Percentiles rank a stretch among this genome's conserved stretches.
Evolutionary conservation across 2,113 vertebrate genomes (phyloP).

Genomic region (Hypocryptadius cinnamomeus): DNA sequence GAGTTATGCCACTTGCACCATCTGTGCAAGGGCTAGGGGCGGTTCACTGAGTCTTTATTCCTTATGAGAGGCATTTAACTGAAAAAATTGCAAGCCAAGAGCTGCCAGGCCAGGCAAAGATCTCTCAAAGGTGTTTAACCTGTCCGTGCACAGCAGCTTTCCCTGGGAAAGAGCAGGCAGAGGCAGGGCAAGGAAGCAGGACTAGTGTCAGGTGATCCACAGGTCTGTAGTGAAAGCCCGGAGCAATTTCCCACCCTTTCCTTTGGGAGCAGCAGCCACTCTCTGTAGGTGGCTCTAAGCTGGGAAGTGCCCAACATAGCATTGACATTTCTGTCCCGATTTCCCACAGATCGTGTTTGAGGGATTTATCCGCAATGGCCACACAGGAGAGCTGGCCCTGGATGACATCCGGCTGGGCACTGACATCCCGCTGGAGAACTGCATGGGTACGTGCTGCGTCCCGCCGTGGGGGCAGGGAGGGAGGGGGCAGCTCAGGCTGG

Average conservation of each 20-base stretch:
- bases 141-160: neutral
- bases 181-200: neutral
- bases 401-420: conserved; percentile 91
- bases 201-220: neutral
- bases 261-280: neutral
- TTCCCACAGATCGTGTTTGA: conserved; percentile 88
- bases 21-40: neutral
- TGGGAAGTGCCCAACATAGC: neutral
- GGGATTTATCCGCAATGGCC: conserved; percentile 84
- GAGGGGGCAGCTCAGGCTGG: neutral
- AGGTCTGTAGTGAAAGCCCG: conserved; percentile 1
- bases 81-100: neutral
- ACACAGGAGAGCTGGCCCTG: conserved; percentile 84
- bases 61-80: neutral
- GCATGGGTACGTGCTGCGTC: conserved; percentile 82
- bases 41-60: neutral
- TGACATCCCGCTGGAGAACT: conserved; percentile 84
- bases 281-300: neutral
- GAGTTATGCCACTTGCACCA: neutral
- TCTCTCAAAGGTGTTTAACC: neutral
- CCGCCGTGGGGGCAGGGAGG: accelerated
- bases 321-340: neutral
- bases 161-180: neutral
- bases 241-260: neutral
- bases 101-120: neutral